A percentile compares a stretch with the other conserved stretches of the same genome.
Evolutionary conservation across 2,797 vertebrate genomes (phyloP).

Genomic region (Onychomys leucogaster): DNA sequence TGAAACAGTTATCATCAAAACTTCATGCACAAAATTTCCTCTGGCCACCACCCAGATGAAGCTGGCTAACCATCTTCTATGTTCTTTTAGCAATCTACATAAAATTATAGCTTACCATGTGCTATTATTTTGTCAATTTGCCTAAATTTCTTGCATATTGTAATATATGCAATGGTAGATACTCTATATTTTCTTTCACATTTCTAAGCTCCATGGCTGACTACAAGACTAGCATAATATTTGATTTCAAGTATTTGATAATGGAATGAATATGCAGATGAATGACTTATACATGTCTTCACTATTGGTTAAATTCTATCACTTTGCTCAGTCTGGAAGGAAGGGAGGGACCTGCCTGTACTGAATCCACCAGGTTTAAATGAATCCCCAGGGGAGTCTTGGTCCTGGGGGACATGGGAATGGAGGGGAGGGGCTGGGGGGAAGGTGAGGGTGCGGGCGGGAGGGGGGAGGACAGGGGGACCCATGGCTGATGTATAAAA

Average conservation of each 20-base stretch:
- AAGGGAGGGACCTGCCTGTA: too few species aligned
- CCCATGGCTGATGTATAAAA: too few species aligned
- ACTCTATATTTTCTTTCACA: not conserved
- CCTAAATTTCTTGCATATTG: not conserved
- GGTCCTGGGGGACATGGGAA: too few species aligned
- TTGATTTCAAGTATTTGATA: slow-evolving; percentile 26
- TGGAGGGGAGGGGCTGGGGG: too few species aligned
- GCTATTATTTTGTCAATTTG: not conserved
- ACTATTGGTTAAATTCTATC: not conserved
- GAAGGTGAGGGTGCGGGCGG: too few species aligned
- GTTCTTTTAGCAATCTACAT: not conserved
- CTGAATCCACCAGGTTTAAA: too few species aligned
- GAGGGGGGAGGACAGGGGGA: too few species aligned
- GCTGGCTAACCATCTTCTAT: not conserved
- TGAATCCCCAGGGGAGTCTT: too few species aligned
- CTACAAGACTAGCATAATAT: not conserved
- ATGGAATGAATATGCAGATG: not conserved
- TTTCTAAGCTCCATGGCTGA: not conserved
- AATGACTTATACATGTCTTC: not conserved
- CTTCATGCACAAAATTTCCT: not conserved
- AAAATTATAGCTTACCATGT: not conserved
- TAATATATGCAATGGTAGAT: not conserved
- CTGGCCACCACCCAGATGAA: not conserved
- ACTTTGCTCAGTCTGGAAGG: too few species aligned
- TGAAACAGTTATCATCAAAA: not conserved